A percentile compares a stretch with the other conserved stretches of the same genome.
Evolutionary conservation across 2,888 invertebrate genomes (phyloP).

Genomic region (Eristalis pertinax): DNA sequence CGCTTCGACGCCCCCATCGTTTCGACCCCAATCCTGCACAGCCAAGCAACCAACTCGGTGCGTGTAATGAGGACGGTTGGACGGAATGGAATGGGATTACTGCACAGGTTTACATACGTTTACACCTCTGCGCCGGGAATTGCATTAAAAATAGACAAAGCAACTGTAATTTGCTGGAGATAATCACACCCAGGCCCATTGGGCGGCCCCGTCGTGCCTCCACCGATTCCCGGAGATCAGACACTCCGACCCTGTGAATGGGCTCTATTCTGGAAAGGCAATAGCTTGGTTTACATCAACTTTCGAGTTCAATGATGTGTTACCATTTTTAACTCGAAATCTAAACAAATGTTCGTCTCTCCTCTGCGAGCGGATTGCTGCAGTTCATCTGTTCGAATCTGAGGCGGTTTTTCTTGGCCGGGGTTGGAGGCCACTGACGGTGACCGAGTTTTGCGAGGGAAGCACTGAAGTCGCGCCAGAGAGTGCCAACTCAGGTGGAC

Average conservation of each 20-base stretch:
- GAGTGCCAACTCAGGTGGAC: background rate
- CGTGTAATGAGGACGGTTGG: background rate
- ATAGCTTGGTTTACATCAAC: slow-evolving; percentile 34
- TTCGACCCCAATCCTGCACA: slow-evolving; percentile 12
- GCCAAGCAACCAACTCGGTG: background rate
- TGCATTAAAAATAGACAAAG: slow-evolving; percentile 49
- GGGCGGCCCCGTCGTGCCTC: no score
- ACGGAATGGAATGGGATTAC: slow-evolving; percentile 10
- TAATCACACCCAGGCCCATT: slow-evolving; percentile 33
- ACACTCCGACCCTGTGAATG: slow-evolving; percentile 11
- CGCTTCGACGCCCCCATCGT: slow-evolving; percentile 27
- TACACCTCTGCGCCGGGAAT: slow-evolving; percentile 57
- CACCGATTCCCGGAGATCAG: background rate
- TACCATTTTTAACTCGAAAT: slow-evolving; percentile 27
- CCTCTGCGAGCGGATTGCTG: no score
- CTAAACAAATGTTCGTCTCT: slow-evolving; percentile 7
- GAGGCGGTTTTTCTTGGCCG: no score
- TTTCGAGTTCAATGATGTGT: background rate
- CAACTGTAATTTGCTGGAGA: slow-evolving; percentile 63
- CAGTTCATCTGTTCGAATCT: background rate
- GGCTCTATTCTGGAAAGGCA: slow-evolving; percentile 43
- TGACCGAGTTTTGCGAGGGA: slow-evolving; percentile 60
- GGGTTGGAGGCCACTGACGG: slow-evolving; percentile 16
- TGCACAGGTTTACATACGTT: slow-evolving; percentile 15
- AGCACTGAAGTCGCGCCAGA: slow-evolving; percentile 14